A percentile compares a stretch with the other conserved stretches of the same genome.
Evolutionary conservation across 2,797 vertebrate genomes (phyloP).

Genomic region (Danio choprae): DNA sequence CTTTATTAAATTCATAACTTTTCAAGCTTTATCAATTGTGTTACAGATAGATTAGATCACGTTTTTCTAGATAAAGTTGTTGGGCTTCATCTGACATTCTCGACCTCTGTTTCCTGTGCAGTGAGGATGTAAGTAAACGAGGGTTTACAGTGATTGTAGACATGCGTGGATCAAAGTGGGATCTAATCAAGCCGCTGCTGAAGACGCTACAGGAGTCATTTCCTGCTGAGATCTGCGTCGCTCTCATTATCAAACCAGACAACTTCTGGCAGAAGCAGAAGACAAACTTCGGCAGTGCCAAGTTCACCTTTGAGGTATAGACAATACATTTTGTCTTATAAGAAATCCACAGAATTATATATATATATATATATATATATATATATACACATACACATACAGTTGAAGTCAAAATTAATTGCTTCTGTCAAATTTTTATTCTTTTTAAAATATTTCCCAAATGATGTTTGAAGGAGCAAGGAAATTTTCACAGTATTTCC

Average conservation of each 20-base stretch:
- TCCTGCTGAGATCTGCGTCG: conserved; percentile 93
- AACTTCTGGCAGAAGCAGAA: conserved; percentile 99
- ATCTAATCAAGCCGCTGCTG: conserved; percentile 95
- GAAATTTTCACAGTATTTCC: too few relatives aligned
- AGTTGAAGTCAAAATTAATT: too few relatives aligned
- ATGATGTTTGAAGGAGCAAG: too few relatives aligned
- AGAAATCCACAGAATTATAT: not conserved
- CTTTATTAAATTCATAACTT: not conserved
- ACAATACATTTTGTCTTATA: not conserved
- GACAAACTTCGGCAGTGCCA: conserved; percentile 98
- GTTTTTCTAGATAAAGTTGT: too few relatives aligned
- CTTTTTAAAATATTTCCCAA: too few relatives aligned
- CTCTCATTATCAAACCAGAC: conserved; percentile 98
- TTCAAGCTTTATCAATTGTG: conserved; percentile 12
- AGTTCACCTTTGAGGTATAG: conserved; percentile 96
- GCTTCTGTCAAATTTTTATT: too few relatives aligned
- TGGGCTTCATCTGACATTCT: not conserved
- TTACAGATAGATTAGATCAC: not conserved
- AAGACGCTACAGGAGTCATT: conserved; percentile 96
- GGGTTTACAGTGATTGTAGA: conserved; percentile 99
- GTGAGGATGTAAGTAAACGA: conserved; percentile 94
- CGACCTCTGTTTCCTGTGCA: conserved; percentile 60
- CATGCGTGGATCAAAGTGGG: conserved; percentile 99
- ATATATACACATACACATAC: too few relatives aligned
- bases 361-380: too few relatives aligned